phyloP scores from a whole-genome alignment of 2,113 vertebrate species.

The Phainopepla nitens region DNA sequence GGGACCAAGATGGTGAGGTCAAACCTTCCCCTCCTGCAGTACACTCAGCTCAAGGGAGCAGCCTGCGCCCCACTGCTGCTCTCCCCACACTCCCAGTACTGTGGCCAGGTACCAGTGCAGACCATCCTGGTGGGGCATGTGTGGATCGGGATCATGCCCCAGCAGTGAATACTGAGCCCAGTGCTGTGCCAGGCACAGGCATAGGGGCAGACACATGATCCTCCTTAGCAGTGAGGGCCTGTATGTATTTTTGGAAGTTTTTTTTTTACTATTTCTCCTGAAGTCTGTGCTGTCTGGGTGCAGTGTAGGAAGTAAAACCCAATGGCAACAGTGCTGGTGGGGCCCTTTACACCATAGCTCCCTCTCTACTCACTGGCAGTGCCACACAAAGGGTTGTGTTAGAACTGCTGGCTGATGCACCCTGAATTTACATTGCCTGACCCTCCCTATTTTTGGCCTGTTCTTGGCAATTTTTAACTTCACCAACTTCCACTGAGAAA shows the following conservation, averaged over 20 bases:
- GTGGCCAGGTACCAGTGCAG: too few relatives aligned
- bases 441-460: neutral
- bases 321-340: accelerated
- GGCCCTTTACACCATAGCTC: neutral
- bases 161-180: accelerated
- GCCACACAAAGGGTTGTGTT: neutral
- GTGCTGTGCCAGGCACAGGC: accelerated
- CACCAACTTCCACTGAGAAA: neutral
- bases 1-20: accelerated
- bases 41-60: accelerated
- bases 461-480: neutral
- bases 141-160: accelerated
- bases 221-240: neutral
- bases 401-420: neutral
- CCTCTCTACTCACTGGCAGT: neutral
- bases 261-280: neutral
- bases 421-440: neutral
- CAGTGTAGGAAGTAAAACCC: neutral
- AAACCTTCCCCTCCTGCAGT: neutral
- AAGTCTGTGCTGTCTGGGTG: neutral
- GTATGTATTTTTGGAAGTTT: neutral
- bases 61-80: neutral
- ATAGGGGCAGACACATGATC: accelerated
- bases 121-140: accelerated
- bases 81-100: accelerated